Percentiles rank a stretch among this genome's conserved stretches.
phyloP scores from a whole-genome alignment of 2,113 vertebrate species.

The Paracyprichromis sp. region DNA sequence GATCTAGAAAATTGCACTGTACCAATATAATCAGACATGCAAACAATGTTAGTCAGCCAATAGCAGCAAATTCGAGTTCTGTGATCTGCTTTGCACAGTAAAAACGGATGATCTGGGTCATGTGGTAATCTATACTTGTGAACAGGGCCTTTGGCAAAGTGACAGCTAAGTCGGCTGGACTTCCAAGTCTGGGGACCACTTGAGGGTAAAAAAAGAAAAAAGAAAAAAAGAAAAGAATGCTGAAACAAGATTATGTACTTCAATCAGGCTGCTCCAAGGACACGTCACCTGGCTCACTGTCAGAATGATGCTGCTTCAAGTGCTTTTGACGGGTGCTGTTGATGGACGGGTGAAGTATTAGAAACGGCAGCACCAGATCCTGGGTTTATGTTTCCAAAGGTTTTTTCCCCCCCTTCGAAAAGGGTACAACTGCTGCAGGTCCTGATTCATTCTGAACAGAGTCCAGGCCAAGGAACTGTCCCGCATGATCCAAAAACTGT shows the following conservation, averaged over 20 bases:
- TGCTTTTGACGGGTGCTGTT: conserved; percentile 5
- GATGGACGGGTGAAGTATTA: conserved; percentile 27
- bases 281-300: conserved; percentile 35
- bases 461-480: neutral
- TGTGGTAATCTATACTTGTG: neutral
- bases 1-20: neutral
- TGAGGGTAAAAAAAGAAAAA: neutral
- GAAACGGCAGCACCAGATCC: neutral
- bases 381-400: neutral
- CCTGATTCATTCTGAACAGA: neutral
- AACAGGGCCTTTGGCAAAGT: neutral
- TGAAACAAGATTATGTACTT: conserved; percentile 53
- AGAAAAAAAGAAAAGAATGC: neutral
- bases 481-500: neutral
- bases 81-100: neutral
- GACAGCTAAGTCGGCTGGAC: neutral
- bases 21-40: neutral
- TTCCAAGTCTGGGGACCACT: neutral
- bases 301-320: conserved; percentile 22
- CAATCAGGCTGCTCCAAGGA: conserved; percentile 44
- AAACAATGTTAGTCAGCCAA: neutral
- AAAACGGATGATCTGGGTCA: neutral
- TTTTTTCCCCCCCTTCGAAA: accelerated
- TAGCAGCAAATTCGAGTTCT: neutral
- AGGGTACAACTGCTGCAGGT: neutral